phyloP scores from a whole-genome alignment of 2,113 vertebrate species.

The Poecile atricapillus region DNA sequence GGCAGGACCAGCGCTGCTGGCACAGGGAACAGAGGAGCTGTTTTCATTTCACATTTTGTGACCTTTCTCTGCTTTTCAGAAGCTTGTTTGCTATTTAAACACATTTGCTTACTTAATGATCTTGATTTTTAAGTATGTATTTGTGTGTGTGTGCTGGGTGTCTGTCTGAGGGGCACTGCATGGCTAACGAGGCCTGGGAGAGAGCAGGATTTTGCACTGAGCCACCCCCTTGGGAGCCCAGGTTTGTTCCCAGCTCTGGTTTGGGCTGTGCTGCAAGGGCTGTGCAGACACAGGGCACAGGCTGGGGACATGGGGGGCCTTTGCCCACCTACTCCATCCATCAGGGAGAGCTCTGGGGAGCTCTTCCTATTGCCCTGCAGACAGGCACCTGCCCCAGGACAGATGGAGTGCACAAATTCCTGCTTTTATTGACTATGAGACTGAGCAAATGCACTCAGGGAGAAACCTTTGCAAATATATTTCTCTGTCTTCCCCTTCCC shows the following conservation, averaged over 20 bases:
- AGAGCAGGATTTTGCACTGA: not conserved
- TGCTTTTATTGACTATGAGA: not conserved
- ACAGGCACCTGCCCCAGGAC: rapidly evolving
- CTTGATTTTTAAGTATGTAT: not conserved
- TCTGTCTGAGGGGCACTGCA: not conserved
- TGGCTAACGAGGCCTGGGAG: not conserved
- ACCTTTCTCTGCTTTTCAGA: constrained; percentile 21
- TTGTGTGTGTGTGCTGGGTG: not conserved
- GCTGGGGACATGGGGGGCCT: not conserved
- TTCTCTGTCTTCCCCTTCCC: not conserved
- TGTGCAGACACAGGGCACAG: not conserved
- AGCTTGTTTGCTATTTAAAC: not conserved
- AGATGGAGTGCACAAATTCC: not conserved
- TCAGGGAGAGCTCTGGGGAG: rapidly evolving
- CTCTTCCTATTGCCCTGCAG: not conserved
- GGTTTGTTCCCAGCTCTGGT: not conserved
- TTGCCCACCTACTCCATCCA: rapidly evolving
- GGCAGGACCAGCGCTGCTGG: not conserved
- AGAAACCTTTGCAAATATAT: not conserved
- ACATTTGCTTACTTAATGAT: not conserved
- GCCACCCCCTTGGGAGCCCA: not conserved
- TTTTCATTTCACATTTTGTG: not conserved
- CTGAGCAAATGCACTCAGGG: not conserved
- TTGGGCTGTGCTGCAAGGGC: not conserved
- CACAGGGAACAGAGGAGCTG: not conserved